phyloP scores from a whole-genome alignment of 2,113 vertebrate species.

The Oncorhynchus keta region DNA sequence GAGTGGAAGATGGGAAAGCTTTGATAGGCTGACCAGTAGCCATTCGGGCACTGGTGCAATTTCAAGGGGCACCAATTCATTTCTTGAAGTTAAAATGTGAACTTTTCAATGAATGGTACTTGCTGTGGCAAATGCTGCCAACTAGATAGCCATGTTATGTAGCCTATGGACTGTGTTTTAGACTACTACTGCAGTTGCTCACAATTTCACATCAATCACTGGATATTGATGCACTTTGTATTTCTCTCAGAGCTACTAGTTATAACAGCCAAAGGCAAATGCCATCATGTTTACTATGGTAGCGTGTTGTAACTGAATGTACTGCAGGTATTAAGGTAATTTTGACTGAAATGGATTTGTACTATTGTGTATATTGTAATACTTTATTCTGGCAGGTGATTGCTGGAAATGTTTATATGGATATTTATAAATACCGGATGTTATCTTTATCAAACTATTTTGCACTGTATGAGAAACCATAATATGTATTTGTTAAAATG shows the following conservation, averaged over 20 bases:
- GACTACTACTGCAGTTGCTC: slow-evolving; percentile 41
- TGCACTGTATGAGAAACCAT: slow-evolving; percentile 64
- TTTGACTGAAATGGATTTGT: slow-evolving; percentile 74
- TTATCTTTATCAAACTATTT: slow-evolving; percentile 56
- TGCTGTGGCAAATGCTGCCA: background rate
- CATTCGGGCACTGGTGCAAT: background rate
- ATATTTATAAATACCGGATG: slow-evolving; percentile 58
- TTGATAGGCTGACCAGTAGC: slow-evolving; percentile 8
- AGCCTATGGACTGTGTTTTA: slow-evolving; percentile 39
- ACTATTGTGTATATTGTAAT: slow-evolving; percentile 35
- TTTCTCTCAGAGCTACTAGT: slow-evolving; percentile 55
- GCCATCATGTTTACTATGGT: slow-evolving; percentile 43
- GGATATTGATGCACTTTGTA: slow-evolving; percentile 68
- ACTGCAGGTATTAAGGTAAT: slow-evolving; percentile 54
- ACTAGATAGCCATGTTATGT: background rate
- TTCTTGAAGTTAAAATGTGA: background rate
- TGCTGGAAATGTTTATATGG: slow-evolving; percentile 59
- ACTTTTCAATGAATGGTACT: slow-evolving; percentile 14
- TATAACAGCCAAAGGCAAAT: slow-evolving; percentile 64
- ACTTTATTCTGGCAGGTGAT: slow-evolving; percentile 56
- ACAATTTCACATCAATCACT: slow-evolving; percentile 59
- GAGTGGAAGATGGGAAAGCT: slow-evolving; percentile 3
- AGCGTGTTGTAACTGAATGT: slow-evolving; percentile 79
- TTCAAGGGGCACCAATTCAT: background rate
- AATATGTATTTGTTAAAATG: slow-evolving; percentile 39